Base-by-base conservation (phyloP, 1,140 invertebrate species). In the Zelostemma sp. region DNA sequence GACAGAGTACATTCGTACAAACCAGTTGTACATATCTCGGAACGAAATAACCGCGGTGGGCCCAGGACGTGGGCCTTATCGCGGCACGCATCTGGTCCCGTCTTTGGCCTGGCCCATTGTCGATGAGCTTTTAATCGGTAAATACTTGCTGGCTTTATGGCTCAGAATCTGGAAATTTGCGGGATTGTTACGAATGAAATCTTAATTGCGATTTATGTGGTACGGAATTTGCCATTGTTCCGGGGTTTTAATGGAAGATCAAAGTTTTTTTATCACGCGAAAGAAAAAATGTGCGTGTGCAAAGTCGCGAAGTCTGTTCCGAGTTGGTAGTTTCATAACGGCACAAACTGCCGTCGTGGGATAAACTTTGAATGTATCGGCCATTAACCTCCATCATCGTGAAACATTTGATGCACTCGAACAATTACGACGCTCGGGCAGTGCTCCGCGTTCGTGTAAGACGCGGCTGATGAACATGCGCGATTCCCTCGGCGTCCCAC, bases 21-120 rank as follows among this genome's bases (percentile, higher is more conserved):
- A 43, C 40, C 40, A 16, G 40, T 40, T 40, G 35, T 40, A 16
- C 40, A 43, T 43, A 43, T 43, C 40, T 43, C 14, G 16, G 16
- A 43, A 43, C 12, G 40, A 43, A 43, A 43, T 16, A 43, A 43
- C 35, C 35, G 40, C 8, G 40, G 6, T 16, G 6, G 6, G 14
- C 11, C 15, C 6, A 28, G 8, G 25, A 28, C 11, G 6, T 8
- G 12, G 6, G 40, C 40, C 16, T 43, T 43, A 43, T 43, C 40
- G 40, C 12, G 11, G 14, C 11, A 12, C 14, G 40, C 12, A 43
- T 43, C 40, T 40, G 35, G 11, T 2, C 35, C 35, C 35, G 5
- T 15, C 35, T 5, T 11, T 11, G 14, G 35, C 35, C 35, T 40
- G 35, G 14, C 35, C 35, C 35, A 40, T 11, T 12, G 35, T 15